These are phyloP conservation scores for Metopia argyrocephala DNA, from an alignment of 2,888 invertebrate species.

Conservation along the genomic window DNA sequence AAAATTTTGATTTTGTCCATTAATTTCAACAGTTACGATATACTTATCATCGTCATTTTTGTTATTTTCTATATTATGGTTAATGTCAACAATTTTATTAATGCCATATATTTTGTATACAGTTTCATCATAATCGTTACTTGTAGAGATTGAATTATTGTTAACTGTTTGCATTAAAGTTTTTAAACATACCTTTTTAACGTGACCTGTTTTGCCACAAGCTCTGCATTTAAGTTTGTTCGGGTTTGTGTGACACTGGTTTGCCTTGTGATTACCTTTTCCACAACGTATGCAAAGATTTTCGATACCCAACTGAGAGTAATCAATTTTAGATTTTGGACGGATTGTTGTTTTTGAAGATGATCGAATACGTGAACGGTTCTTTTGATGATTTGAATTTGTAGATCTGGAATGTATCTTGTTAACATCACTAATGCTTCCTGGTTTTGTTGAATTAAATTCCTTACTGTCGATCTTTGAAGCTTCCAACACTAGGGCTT, in stretches of 20 bases:
- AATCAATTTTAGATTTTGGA: constrained; percentile 22
- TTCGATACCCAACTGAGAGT: constrained; percentile 16
- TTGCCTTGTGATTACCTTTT: constrained; percentile 27
- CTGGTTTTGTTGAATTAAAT: background rate
- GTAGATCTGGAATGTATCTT: background rate
- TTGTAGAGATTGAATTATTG: constrained; percentile 5
- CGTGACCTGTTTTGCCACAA: constrained; percentile 30
- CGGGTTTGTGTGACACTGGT: constrained; percentile 16
- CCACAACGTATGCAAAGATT: constrained; percentile 33
- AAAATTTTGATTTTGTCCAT: background rate
- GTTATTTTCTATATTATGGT: too few relatives aligned
- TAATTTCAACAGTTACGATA: background rate
- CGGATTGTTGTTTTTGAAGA: background rate
- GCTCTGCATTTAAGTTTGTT: constrained; percentile 29
- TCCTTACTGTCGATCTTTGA: constrained; percentile 21
- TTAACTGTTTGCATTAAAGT: background rate
- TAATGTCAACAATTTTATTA: too few relatives aligned
- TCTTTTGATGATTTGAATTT: constrained; percentile 1
- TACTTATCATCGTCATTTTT: constrained; percentile 3
- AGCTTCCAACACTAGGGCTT: constrained; percentile 19
- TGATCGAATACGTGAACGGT: constrained; percentile 1
- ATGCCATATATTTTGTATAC: too few relatives aligned
- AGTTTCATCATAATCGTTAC: too few relatives aligned
- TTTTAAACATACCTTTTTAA: constrained; percentile 22
- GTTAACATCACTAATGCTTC: constrained; percentile 1